These are phyloP conservation scores for Clarias macrocephalus DNA, from an alignment of 2,113 vertebrate genomes.

Conservation along the genomic window DNA sequence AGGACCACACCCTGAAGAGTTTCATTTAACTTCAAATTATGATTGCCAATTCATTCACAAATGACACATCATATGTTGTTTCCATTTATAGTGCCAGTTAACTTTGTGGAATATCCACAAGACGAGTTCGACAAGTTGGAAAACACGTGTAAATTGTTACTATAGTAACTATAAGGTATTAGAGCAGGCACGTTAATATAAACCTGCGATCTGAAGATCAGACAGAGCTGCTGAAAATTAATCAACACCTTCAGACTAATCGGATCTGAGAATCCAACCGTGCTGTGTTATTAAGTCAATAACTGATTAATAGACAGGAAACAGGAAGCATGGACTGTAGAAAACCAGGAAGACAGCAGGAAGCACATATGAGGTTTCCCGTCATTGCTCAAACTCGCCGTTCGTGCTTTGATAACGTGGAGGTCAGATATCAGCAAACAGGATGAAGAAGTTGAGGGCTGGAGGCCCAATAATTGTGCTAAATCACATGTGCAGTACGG, in stretches of 20 bases:
- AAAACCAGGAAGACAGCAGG: slow-evolving; percentile 6
- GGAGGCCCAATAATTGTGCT: not conserved
- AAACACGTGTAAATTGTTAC: not conserved
- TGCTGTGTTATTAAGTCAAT: not conserved
- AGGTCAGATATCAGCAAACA: slow-evolving; percentile 12
- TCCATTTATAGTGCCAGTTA: not conserved
- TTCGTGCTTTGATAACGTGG: not conserved
- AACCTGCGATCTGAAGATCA: not conserved
- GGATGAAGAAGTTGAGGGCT: not conserved
- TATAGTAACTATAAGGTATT: not conserved
- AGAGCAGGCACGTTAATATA: not conserved
- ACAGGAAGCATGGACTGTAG: not conserved
- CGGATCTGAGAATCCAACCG: not conserved
- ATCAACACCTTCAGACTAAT: not conserved
- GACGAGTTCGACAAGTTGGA: not conserved
- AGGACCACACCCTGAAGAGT: not conserved
- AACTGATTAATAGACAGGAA: slow-evolving; percentile 8
- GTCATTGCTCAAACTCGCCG: not conserved
- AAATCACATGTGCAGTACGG: not conserved
- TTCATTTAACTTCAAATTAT: not conserved
- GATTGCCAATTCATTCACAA: not conserved
- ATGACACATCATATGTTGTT: not conserved
- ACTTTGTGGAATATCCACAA: not conserved
- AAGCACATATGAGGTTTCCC: not conserved
- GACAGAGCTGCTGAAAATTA: not conserved